These are phyloP conservation scores for Intellagama lesueurii DNA, from an alignment of 2,797 vertebrate genomes.

Conservation along the genomic window DNA sequence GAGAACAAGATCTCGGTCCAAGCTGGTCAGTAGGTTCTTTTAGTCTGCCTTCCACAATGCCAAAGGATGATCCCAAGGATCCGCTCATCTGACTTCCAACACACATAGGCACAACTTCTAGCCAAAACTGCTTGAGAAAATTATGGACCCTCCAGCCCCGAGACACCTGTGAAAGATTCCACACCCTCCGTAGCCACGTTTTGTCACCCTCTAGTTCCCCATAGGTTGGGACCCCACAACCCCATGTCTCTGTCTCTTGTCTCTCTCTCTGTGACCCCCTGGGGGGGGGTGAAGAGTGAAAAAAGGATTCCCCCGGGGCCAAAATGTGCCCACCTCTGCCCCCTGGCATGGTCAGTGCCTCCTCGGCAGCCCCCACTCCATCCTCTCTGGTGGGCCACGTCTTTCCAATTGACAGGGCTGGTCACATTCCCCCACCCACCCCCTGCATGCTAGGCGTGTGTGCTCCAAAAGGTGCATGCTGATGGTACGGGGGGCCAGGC, in stretches of 20 bases:
- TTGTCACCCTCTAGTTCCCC: conserved; percentile 40
- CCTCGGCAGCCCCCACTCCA: conserved; percentile 74
- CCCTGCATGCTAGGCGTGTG: conserved; percentile 81
- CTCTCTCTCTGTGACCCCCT: conserved; percentile 70
- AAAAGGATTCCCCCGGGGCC: conserved; percentile 66
- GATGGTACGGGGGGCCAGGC: conserved; percentile 80
- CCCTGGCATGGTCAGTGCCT: conserved; percentile 70
- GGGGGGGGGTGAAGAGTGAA: conserved; percentile 34
- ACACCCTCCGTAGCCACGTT: conserved; percentile 56
- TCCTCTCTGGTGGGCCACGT: conserved; percentile 73
- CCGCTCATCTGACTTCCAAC: neutral
- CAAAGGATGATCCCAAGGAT: neutral
- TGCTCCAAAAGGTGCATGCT: conserved; percentile 82
- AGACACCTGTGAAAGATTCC: conserved; percentile 64
- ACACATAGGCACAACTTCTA: neutral
- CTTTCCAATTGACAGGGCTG: conserved; percentile 71
- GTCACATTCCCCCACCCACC: conserved; percentile 76
- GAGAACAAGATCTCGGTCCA: neutral
- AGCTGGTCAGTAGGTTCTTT: neutral
- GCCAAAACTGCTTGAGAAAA: neutral
- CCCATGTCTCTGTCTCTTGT: conserved; percentile 59
- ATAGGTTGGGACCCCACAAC: conserved; percentile 51
- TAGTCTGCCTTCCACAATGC: neutral
- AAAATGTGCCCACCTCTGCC: conserved; percentile 67
- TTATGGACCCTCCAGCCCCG: conserved; percentile 51